A percentile compares a stretch with the other conserved stretches of the same genome.
Conservation (phyloP, 2,888 invertebrate genomes). For the Serrognathus titanus region DNA sequence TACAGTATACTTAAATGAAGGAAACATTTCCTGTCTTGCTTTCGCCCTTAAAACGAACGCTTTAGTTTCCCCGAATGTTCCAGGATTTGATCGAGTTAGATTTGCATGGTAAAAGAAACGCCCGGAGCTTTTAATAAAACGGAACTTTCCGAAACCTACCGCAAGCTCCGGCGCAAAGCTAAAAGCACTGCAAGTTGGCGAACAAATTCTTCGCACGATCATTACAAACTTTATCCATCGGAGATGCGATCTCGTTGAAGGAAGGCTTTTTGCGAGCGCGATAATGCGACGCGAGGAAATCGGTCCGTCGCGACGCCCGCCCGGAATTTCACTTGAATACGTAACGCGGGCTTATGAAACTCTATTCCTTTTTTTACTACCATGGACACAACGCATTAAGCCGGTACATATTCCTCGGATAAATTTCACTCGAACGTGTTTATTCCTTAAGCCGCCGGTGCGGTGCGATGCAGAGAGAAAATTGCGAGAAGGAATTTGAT, state of each 20-base stretch:
- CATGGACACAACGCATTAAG: constrained; percentile 10
- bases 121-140: too few species aligned
- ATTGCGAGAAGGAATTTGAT: too few species aligned
- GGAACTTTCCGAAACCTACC: too few species aligned
- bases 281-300: constrained; percentile 23
- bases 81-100: too few species aligned
- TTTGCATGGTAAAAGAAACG: too few species aligned
- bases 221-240: constrained; percentile 27
- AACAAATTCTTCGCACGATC: constrained; percentile 26
- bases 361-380: constrained; percentile 23
- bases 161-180: constrained; percentile 17
- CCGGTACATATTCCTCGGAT: neutral
- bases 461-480: neutral
- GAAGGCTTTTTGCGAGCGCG: constrained; percentile 25
- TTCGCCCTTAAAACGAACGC: too few species aligned
- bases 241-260: constrained; percentile 22
- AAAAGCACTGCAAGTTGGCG: constrained; percentile 24
- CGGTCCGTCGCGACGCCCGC: constrained; percentile 7
- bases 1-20: too few species aligned
- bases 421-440: neutral
- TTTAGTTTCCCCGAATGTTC: too few species aligned
- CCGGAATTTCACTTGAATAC: neutral
- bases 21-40: too few species aligned
- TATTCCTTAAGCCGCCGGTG: neutral
- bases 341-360: constrained; percentile 21